A percentile compares a stretch with the other conserved stretches of the same genome.
phyloP scores from a whole-genome alignment of 2,113 vertebrate genomes.

The Poicephalus gulielmi region DNA sequence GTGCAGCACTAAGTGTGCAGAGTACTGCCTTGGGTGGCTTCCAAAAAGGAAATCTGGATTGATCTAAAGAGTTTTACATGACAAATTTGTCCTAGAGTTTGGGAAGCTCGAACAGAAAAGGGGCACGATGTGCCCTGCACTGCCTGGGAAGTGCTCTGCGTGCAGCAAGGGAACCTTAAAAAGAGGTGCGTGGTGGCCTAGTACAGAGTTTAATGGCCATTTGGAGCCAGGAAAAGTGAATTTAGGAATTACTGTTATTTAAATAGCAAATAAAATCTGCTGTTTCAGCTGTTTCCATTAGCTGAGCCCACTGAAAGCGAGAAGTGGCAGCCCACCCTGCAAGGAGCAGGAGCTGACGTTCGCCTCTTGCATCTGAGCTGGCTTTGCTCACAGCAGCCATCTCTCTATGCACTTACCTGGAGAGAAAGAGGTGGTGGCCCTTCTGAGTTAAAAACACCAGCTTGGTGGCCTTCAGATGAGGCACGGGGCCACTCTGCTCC shows the following conservation, averaged over 20 bases:
- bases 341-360: rapidly evolving
- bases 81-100: not conserved
- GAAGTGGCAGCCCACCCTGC: not conserved
- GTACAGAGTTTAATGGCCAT: not conserved
- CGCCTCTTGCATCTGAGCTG: not conserved
- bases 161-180: rapidly evolving
- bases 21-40: not conserved
- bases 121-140: rapidly evolving
- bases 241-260: not conserved
- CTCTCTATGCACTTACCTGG: rapidly evolving
- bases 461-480: not conserved
- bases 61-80: not conserved
- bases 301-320: not conserved
- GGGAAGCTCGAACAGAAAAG: not conserved
- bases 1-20: not conserved
- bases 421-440: not conserved
- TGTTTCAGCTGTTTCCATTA: not conserved
- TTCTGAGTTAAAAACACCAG: not conserved
- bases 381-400: not conserved
- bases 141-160: not conserved
- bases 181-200: not conserved
- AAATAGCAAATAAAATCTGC: not conserved
- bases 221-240: not conserved
- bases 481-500: not conserved
- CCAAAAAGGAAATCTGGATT: not conserved